Base-by-base conservation (phyloP, 1,140 invertebrate species). In the Phthorimaea operculella region DNA sequence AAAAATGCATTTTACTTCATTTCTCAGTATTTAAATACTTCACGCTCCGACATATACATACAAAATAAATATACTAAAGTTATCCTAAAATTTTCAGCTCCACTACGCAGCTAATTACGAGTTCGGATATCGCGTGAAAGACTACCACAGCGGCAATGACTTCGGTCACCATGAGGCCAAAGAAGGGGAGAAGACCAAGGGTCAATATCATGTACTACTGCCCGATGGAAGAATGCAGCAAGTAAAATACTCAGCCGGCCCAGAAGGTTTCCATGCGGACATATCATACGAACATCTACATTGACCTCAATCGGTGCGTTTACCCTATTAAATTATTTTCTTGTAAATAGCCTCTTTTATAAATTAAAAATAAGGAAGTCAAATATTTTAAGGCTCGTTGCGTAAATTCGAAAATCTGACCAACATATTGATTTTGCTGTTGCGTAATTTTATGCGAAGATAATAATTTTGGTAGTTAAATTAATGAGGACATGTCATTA, bases 211-310 rank as follows among this genome's bases (percentile, higher is more conserved):
- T 63, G 92, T 94, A 33, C 84, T 91, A n/a, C 78, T 94, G 33
- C 92, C 92, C 1, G 92, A 94, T 80, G 92, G 92, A 28, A 87
- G 92, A 57, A 83, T 90, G 62, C 92, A 94, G 82, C 90, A 89
- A 55, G 93, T 95, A 21, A 87, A 89, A 49, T 95, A 95, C 81
- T 91, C 88, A 55, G 93, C 92, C 0, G 93, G 94, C 59, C 87
- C 90, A 33, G 85, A 80, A 48, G 93, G 93, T 9, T 95, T 90
- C 76, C 91, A 93, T 70, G 92, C 93, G 10, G 88, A 91, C 62
- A 91, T 94, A 21, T 90, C 90, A 9, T 94, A 92, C 74, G 87
- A 90, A n/a, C 72, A 76, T 55, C 8, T 39, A 10, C 36, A 39
- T 1, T 39, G 8, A 39, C 36, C 8, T 1, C 36, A 6, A 28